Conservation (phyloP, 2,797 vertebrate genomes). For the Sebastes vulpes region DNA sequence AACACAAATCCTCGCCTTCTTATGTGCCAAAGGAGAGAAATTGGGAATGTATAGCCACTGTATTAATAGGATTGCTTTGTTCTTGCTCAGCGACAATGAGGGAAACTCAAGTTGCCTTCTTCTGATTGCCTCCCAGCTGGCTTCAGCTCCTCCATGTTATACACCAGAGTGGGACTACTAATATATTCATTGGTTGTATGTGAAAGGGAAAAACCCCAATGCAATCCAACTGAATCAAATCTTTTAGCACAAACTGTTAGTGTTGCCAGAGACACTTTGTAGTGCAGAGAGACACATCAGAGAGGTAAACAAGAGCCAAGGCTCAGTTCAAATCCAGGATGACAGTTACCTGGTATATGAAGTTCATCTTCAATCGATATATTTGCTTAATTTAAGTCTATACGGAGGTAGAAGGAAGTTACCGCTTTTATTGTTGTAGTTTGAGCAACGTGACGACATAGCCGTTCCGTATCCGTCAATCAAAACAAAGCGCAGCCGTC, state of each 20-base stretch:
- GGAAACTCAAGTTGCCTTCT: slow-evolving; percentile 19
- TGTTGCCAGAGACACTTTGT: background rate
- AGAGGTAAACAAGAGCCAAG: background rate
- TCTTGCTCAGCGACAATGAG: slow-evolving; percentile 40
- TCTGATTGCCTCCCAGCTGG: slow-evolving; percentile 52
- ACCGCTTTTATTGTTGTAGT: too few species aligned
- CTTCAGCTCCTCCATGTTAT: slow-evolving; percentile 25
- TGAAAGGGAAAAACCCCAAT: background rate
- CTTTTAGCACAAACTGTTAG: background rate
- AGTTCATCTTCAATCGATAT: background rate
- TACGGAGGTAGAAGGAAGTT: too few species aligned
- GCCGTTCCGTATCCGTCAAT: too few species aligned
- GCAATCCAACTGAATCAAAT: slow-evolving; percentile 9
- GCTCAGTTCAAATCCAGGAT: background rate
- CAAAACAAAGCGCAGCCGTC: too few species aligned
- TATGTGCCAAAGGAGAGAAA: slow-evolving; percentile 39
- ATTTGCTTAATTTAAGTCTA: too few species aligned
- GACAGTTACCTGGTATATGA: background rate
- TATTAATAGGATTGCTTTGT: slow-evolving; percentile 57
- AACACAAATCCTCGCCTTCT: slow-evolving; percentile 35
- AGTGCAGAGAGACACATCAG: background rate
- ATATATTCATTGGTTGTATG: slow-evolving; percentile 25
- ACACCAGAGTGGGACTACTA: slow-evolving; percentile 8
- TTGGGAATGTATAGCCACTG: slow-evolving; percentile 29
- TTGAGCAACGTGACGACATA: too few species aligned